Conservation (phyloP, 2,888 invertebrate genomes). For the Rhogogaster chlorosoma region DNA sequence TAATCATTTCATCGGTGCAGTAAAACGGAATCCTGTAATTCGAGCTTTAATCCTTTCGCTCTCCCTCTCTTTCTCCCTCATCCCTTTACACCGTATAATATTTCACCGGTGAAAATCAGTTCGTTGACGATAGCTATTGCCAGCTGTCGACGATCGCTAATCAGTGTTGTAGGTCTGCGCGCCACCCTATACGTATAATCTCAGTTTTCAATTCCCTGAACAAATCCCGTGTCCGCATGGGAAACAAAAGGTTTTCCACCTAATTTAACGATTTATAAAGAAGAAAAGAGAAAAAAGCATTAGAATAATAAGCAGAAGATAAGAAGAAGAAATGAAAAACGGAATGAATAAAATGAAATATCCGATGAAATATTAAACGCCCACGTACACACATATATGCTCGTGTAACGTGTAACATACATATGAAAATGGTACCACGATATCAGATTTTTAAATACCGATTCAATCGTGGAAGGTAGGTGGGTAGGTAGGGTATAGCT, state of each 20-base stretch:
- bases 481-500: neutral
- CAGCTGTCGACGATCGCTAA: neutral
- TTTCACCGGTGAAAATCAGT: neutral
- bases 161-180: neutral
- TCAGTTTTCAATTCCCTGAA: neutral
- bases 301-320: neutral
- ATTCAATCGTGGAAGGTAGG: neutral
- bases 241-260: neutral
- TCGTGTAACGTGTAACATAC: neutral
- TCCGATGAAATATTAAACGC: neutral
- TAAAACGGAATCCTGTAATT: neutral
- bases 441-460: conserved; percentile 7
- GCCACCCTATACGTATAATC: neutral
- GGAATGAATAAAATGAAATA: neutral
- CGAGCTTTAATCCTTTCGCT: neutral
- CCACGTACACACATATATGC: neutral
- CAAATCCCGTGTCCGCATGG: neutral
- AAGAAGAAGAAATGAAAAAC: neutral
- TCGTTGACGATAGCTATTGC: conserved; percentile 1
- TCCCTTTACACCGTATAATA: neutral
- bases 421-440: neutral
- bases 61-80: neutral
- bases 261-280: neutral
- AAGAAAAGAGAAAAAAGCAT: neutral
- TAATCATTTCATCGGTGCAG: neutral